Evolutionary conservation across 2,113 vertebrate species (phyloP).

Genomic region (Chlamydotis undulata): DNA sequence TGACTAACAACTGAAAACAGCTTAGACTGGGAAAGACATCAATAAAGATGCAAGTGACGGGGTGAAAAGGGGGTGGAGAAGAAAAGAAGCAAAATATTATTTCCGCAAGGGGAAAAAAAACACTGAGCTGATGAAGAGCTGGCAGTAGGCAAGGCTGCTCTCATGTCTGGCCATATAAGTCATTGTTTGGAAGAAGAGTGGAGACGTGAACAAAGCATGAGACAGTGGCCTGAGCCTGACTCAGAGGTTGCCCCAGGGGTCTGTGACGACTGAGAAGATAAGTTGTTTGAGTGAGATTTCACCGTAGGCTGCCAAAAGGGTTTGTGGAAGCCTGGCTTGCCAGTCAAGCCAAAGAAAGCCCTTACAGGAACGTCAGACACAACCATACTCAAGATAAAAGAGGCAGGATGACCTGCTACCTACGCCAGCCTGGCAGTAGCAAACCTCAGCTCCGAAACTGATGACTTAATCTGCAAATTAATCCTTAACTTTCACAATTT

Average conservation of each 20-base stretch:
- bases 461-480: background rate
- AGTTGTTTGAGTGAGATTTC: background rate
- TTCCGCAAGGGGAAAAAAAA: background rate
- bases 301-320: background rate
- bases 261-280: background rate
- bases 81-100: background rate
- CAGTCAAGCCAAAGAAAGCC: background rate
- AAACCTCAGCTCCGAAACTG: background rate
- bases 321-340: background rate
- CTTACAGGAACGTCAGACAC: background rate
- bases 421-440: background rate
- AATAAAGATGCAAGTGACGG: background rate
- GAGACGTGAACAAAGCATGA: background rate
- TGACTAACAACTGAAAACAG: background rate
- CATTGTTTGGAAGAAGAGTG: background rate
- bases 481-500: background rate
- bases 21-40: background rate
- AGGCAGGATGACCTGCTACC: background rate
- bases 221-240: background rate
- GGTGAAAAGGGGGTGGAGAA: background rate
- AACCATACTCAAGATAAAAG: background rate
- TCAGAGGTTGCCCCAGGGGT: background rate
- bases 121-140: background rate
- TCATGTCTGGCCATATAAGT: background rate
- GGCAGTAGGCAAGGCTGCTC: accelerated